phyloP scores from a whole-genome alignment of 2,888 invertebrate species.

The Agrilus biguttatus region DNA sequence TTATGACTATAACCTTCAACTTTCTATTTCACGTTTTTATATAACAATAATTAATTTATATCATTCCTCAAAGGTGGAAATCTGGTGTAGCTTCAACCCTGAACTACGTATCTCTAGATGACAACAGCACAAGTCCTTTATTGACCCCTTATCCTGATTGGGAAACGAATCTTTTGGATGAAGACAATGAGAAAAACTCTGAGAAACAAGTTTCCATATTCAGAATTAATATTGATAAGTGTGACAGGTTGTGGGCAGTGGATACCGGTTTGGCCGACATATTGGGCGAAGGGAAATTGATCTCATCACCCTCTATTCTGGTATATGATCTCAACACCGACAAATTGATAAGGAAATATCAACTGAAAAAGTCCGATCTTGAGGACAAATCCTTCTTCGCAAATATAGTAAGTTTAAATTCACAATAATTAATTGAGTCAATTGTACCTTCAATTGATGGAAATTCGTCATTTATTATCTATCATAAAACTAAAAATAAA shows the following conservation, averaged over 20 bases:
- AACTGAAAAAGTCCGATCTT: constrained; percentile 49
- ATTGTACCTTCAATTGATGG: no score
- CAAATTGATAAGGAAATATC: constrained; percentile 50
- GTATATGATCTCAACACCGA: constrained; percentile 66
- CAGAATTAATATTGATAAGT: constrained; percentile 56
- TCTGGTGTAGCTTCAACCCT: constrained; percentile 55
- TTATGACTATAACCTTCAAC: background rate
- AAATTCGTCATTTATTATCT: no score
- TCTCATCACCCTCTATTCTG: constrained; percentile 47
- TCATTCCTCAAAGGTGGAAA: constrained; percentile 36
- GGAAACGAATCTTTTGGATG: constrained; percentile 63
- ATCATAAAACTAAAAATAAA: no score
- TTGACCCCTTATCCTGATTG: constrained; percentile 65
- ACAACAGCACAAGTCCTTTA: constrained; percentile 49
- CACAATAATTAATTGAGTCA: no score
- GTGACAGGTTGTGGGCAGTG: constrained; percentile 71
- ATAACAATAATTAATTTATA: background rate
- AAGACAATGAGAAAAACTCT: constrained; percentile 30
- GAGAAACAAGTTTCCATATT: constrained; percentile 53
- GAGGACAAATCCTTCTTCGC: constrained; percentile 69
- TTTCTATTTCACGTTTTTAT: no score
- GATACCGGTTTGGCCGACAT: constrained; percentile 68
- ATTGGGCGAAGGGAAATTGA: constrained; percentile 47
- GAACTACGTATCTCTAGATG: constrained; percentile 45
- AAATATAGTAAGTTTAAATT: constrained; percentile 48